A percentile compares a stretch with the other conserved stretches of the same genome.
phyloP scores from a whole-genome alignment of 2,888 invertebrate genomes.

The Drosophila helvetica region DNA sequence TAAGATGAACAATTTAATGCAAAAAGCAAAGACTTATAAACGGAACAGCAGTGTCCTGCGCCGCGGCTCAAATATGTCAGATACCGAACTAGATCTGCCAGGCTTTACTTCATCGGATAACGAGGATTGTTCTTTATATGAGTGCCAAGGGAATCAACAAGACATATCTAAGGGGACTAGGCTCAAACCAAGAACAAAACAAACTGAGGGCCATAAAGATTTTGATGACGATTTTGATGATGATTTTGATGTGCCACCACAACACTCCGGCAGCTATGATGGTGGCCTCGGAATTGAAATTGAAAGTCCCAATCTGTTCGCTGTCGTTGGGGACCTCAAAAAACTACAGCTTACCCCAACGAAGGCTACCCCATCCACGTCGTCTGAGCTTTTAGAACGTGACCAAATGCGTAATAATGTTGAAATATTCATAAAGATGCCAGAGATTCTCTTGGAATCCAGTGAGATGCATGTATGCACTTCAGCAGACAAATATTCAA shows the following conservation, averaged over 20 bases:
- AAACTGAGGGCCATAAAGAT: background rate
- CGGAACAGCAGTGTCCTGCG: constrained; percentile 83
- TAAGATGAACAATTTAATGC: constrained; percentile 92
- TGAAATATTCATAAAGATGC: constrained; percentile 11
- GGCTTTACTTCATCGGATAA: constrained; percentile 80
- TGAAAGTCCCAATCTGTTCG: constrained; percentile 45
- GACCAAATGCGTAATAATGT: background rate
- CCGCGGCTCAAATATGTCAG: constrained; percentile 88
- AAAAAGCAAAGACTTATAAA: constrained; percentile 89
- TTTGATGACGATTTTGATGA: too few relatives aligned
- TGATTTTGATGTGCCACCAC: too few relatives aligned
- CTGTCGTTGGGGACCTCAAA: constrained; percentile 61
- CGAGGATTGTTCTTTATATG: constrained; percentile 66
- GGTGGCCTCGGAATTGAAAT: background rate
- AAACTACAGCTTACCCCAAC: background rate
- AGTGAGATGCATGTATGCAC: constrained; percentile 23
- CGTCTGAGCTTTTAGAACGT: background rate
- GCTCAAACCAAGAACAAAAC: background rate
- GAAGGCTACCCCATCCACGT: background rate
- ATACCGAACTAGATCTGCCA: constrained; percentile 88
- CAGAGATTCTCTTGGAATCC: constrained; percentile 35
- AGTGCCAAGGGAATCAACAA: constrained; percentile 22
- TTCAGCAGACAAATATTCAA: background rate
- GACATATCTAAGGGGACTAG: background rate
- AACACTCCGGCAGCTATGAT: background rate